phyloP scores from a whole-genome alignment of 2,888 invertebrate species.

The Drosophila tripunctata region DNA sequence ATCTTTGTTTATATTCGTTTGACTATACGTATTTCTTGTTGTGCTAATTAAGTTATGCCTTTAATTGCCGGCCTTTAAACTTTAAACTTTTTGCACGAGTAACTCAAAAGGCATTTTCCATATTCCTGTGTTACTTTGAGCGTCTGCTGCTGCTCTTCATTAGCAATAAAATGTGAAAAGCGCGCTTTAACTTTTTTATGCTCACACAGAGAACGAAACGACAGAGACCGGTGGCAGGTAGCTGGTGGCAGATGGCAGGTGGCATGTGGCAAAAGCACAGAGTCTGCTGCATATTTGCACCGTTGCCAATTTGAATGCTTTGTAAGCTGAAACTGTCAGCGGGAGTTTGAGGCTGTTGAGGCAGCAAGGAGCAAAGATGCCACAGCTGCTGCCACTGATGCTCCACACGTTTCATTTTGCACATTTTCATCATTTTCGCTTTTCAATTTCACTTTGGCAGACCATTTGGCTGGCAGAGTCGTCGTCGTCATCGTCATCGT shows the following conservation, averaged over 20 bases:
- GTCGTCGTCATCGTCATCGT: conserved; percentile 9
- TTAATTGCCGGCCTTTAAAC: conserved; percentile 2
- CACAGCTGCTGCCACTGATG: conserved; percentile 7
- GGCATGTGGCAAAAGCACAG: neutral
- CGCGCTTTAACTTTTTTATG: conserved; percentile 21
- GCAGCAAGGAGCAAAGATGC: conserved; percentile 9
- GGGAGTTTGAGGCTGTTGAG: conserved; percentile 12
- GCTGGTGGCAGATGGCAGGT: neutral
- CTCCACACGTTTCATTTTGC: conserved; percentile 68
- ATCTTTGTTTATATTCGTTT: conserved; percentile 16
- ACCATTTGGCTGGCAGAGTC: conserved; percentile 37
- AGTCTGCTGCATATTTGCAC: conserved; percentile 6
- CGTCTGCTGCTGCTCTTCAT: conserved; percentile 49
- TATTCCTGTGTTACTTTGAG: conserved; percentile 11
- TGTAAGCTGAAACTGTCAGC: conserved; percentile 47
- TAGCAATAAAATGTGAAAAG: conserved; percentile 55
- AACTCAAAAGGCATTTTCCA: conserved; percentile 27
- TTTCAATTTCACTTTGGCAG: conserved; percentile 70
- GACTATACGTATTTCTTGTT: too few relatives aligned
- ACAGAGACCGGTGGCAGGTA: neutral
- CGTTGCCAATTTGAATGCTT: conserved; percentile 56
- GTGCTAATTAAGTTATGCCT: conserved; percentile 38
- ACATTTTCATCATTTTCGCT: conserved; percentile 74
- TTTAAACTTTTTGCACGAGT: conserved; percentile 25
- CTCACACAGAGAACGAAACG: neutral